Evolutionary conservation across 2,797 vertebrate genomes (phyloP), one percentile per base, ranked within the genome.

Genomic region (Oryzias sinensis): DNA sequence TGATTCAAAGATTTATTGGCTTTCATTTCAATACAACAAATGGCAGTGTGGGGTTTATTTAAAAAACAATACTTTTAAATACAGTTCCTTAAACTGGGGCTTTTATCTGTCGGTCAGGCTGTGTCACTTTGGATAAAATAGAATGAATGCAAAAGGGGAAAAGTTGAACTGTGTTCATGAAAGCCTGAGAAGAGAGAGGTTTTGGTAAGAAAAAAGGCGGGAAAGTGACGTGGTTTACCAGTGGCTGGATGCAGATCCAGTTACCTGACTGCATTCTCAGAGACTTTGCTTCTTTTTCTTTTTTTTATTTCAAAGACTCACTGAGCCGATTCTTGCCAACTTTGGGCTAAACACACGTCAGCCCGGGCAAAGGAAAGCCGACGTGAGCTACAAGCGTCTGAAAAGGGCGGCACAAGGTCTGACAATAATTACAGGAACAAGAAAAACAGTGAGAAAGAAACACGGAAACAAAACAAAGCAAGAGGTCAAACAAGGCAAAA

Each of bases 21-120:
- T 90, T 89, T 62, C 53, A 82, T 83, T 89, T 90, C 86, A 87
- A 85, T 89, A 91, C 90, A 91, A 91, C 88, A 91, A 91, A 88
- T 89, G 90, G 90, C 90, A 92, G 90, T 90, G 90, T 89, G 83
- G 79, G 77, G 74, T 84, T 87, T 89, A 82, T 76, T 87, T 90
- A 91, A 84, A 90, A 92, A 92, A 90, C 88, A 88, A 84, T 83
- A 74, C 72, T 80, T 86, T 85, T 79, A 91, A 89, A 90, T 82
- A 88, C 84, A 84, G 69, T 86, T 77, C 49, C 65, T 72, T 81
- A 76, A 63, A 73, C 77, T 68, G 63, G 68, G 69, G 77, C 59
- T 80, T 74, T 70, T 67, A 50, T 18, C 53, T 74, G 68, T 70
- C 68, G 71, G 63, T 74, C 57, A 61, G 51, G 82, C 79, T 61